Percentiles rank a stretch among this genome's conserved stretches.
These are phyloP conservation scores for Theocolax elegans DNA, from an alignment of 1,140 invertebrate genomes.

Conservation along the genomic window DNA sequence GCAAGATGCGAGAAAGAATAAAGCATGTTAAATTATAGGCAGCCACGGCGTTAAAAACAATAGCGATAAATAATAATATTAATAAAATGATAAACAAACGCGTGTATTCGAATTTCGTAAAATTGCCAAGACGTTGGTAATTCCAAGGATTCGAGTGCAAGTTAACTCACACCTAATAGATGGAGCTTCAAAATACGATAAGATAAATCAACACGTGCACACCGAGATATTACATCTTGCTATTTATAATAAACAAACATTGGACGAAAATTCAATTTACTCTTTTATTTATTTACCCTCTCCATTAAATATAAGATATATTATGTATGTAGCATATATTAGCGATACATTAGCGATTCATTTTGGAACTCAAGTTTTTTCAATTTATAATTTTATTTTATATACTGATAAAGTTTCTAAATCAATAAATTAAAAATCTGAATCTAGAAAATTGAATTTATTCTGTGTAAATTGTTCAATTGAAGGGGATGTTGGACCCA, in stretches of 20 bases:
- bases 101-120: slow-evolving; percentile 33
- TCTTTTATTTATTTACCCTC: slow-evolving; percentile 14
- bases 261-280: slow-evolving; percentile 46
- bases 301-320: too few species aligned
- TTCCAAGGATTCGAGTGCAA: slow-evolving; percentile 62
- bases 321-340: too few species aligned
- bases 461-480: too few species aligned
- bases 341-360: too few species aligned
- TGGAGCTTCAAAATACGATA: slow-evolving; percentile 48
- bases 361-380: too few species aligned
- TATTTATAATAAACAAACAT: slow-evolving; percentile 66
- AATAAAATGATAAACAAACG: neutral
- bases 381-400: too few species aligned
- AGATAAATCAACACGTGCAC: slow-evolving; percentile 61
- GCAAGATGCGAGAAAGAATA: slow-evolving; percentile 39
- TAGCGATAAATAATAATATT: neutral
- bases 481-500: too few species aligned
- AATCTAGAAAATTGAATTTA: too few species aligned
- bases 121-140: slow-evolving; percentile 53
- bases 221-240: slow-evolving; percentile 66
- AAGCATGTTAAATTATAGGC: slow-evolving; percentile 44
- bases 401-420: too few species aligned
- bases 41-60: slow-evolving; percentile 33
- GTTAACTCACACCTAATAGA: slow-evolving; percentile 47
- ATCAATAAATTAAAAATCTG: too few species aligned